These are phyloP conservation scores for Hirudo medicinalis DNA, from an alignment of 1,140 invertebrate species.

Conservation along the genomic window DNA sequence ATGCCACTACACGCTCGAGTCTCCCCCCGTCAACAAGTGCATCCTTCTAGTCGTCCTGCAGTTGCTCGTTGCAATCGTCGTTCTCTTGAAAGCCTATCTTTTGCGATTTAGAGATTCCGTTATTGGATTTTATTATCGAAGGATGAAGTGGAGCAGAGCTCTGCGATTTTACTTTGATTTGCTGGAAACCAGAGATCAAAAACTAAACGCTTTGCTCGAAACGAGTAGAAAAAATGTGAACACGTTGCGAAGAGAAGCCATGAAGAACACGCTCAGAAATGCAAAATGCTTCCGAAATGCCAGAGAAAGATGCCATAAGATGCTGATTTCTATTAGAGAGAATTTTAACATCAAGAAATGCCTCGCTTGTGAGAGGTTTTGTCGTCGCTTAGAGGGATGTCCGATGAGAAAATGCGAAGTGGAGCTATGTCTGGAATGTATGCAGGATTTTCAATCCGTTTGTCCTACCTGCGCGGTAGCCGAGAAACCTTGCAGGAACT, in stretches of 20 bases:
- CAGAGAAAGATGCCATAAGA: too few species aligned
- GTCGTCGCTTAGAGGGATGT: constrained; percentile 18
- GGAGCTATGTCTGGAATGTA: constrained; percentile 16
- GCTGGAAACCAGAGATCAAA: constrained; percentile 7
- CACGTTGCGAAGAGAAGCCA: neutral
- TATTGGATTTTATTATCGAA: constrained; percentile 19
- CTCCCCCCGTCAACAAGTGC: constrained; percentile 15
- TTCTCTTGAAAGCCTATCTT: constrained; percentile 20
- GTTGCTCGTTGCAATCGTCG: constrained; percentile 6
- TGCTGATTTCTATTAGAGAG: neutral
- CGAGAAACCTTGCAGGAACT: too few species aligned
- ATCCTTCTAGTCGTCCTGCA: constrained; percentile 12
- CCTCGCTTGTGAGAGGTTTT: constrained; percentile 15
- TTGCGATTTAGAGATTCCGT: constrained; percentile 19
- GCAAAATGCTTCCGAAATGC: too few species aligned
- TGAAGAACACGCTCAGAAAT: neutral
- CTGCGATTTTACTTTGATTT: constrained; percentile 17
- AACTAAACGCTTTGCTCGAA: constrained; percentile 1
- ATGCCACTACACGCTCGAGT: neutral
- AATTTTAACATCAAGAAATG: constrained; percentile 9
- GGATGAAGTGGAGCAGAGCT: constrained; percentile 17
- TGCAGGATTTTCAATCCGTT: constrained; percentile 10
- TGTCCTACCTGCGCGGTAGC: constrained; percentile 16
- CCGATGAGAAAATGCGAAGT: constrained; percentile 16
- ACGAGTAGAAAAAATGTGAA: constrained; percentile 1